A percentile compares a stretch with the other conserved stretches of the same genome.
Conservation (phyloP, 2,797 vertebrate species). For the Tarsius wallacei region DNA sequence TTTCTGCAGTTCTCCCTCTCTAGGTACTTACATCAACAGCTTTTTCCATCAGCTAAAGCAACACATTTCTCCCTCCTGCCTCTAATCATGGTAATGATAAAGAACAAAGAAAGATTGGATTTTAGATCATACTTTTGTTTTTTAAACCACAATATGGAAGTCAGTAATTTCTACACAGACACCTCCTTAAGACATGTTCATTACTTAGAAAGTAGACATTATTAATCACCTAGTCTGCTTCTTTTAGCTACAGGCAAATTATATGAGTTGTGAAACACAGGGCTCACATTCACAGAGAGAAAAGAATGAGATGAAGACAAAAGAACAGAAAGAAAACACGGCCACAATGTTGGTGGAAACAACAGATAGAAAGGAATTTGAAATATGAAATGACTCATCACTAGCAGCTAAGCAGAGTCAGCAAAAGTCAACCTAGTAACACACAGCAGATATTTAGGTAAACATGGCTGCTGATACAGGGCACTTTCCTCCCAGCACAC, state of each 20-base stretch:
- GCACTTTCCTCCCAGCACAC: neutral
- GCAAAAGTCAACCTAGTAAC: slow-evolving; percentile 44
- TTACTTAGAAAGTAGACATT: slow-evolving; percentile 22
- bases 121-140: slow-evolving; percentile 39
- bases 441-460: neutral
- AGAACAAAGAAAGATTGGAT: slow-evolving; percentile 42
- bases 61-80: neutral
- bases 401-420: slow-evolving; percentile 8
- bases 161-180: slow-evolving; percentile 49
- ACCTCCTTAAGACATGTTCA: neutral
- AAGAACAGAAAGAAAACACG: slow-evolving; percentile 41
- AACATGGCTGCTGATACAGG: neutral
- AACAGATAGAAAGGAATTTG: slow-evolving; percentile 30
- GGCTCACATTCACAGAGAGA: slow-evolving; percentile 22
- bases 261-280: neutral
- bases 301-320: slow-evolving; percentile 27
- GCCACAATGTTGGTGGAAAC: slow-evolving; percentile 17
- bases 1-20: neutral
- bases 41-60: slow-evolving; percentile 40
- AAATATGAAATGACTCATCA: slow-evolving; percentile 53
- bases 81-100: neutral
- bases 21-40: neutral
- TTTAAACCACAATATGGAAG: slow-evolving; percentile 57
- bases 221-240: slow-evolving; percentile 38
- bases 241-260: slow-evolving; percentile 37